Percentiles rank a stretch among this genome's conserved stretches.
Conservation (phyloP, 2,888 invertebrate species). For the Hecatera dysodea region DNA sequence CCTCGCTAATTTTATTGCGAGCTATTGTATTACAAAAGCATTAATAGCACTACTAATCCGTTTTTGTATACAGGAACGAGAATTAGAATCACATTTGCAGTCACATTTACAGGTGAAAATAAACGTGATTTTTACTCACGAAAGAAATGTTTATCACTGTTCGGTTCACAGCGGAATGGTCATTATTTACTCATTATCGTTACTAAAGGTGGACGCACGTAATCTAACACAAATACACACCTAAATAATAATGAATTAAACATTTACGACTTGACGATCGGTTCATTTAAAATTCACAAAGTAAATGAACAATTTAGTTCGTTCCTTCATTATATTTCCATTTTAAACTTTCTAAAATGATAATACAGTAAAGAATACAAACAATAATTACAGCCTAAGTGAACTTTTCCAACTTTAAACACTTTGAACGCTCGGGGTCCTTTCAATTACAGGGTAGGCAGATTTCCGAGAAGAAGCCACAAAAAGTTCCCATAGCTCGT, state of each 20-base stretch:
- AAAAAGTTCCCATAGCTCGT: constrained; percentile 36
- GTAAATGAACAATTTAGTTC: constrained; percentile 26
- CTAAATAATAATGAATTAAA: constrained; percentile 56
- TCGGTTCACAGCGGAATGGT: constrained; percentile 61
- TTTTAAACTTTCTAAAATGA: constrained; percentile 54
- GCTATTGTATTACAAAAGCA: constrained; percentile 61
- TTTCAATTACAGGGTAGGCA: constrained; percentile 55
- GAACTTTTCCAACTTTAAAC: constrained; percentile 53
- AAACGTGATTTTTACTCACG: constrained; percentile 63
- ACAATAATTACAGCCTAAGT: constrained; percentile 56
- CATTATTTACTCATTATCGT: constrained; percentile 71
- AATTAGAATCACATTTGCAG: constrained; percentile 66
- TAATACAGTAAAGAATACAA: constrained; percentile 53
- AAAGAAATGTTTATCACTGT: constrained; percentile 66
- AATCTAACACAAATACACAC: constrained; percentile 60
- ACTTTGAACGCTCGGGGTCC: constrained; percentile 48
- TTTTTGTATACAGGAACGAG: constrained; percentile 56
- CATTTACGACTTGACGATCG: constrained; percentile 38
- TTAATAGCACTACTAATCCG: constrained; percentile 54
- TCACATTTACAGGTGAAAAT: constrained; percentile 64
- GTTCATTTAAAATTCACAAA: constrained; percentile 37
- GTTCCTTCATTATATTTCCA: constrained; percentile 31
- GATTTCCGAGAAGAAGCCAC: constrained; percentile 45
- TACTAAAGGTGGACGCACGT: constrained; percentile 57
- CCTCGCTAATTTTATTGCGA: constrained; percentile 62